Evolutionary conservation across 1,140 invertebrate species (phyloP), one percentile per base, ranked within the genome.

Genomic region (Orius laevigatus): DNA sequence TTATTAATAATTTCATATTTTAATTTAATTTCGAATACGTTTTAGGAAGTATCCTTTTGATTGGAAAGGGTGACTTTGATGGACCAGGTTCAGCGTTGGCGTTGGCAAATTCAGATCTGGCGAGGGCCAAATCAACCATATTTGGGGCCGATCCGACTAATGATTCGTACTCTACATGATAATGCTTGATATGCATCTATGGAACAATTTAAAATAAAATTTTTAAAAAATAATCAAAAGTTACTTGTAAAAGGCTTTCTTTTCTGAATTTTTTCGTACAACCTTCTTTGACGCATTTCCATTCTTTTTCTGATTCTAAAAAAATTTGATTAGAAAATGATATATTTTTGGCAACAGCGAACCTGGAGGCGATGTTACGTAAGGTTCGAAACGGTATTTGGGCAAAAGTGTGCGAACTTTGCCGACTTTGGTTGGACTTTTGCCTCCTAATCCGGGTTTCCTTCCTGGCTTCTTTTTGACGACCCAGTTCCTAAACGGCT

Each of bases 231-330:
- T 25, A 8, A 25, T 25, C 25, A 25, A 4, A 8, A 8, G 25
- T 55, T 50, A 63, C 62, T 62, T 82, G 76, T 2, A 92, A 65
- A 19, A 92, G 70, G 56, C 84, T 87, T 58, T 91, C 85, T 60
- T 90, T 91, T 14, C 90, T 70, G 62, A 91, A 93, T 51, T 78
- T 81, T 65, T 94, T 94, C 10, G 71, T 74, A 60, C 89, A 94
- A 4, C 75, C 79, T 47, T 82, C 75, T 46, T 83, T 79, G 0
- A 81, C 81, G 64, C 89, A 95, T 18, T 38, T 55, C 45, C 47
- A 53, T 31, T 40, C 46, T 35, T 14, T 48, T 43, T 43, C 46
- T 25, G 25, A 25, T 25, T 25, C 25, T 25, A 25, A 19, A 16
- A 32, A 38, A 50, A 53, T 12, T 18, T 20, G 20, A 43, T 15